phyloP scores from a whole-genome alignment of 2,888 invertebrate genomes.

The Eudemis profundana region DNA sequence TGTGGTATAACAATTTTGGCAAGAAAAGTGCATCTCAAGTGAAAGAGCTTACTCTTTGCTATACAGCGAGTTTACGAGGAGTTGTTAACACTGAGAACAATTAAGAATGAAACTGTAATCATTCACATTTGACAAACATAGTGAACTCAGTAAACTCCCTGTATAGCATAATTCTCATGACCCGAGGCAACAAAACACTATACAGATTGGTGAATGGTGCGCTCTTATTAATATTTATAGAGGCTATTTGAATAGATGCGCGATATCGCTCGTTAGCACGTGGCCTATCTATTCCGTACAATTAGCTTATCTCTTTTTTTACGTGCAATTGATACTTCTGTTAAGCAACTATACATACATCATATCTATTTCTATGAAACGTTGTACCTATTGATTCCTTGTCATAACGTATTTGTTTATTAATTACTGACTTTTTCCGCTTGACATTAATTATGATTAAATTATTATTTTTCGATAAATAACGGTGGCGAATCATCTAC shows the following conservation, averaged over 20 bases:
- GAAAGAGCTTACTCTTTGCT: no score
- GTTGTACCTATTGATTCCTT: neutral
- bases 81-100: no score
- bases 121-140: neutral
- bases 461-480: no score
- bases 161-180: conserved; percentile 65
- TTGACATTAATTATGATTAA: no score
- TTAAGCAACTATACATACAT: neutral
- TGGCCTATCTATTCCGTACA: conserved; percentile 65
- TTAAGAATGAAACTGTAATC: neutral
- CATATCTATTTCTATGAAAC: neutral
- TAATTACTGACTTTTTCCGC: no score
- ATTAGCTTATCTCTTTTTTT: conserved; percentile 70
- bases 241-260: conserved; percentile 78
- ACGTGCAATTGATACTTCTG: conserved; percentile 1
- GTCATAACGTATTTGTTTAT: neutral
- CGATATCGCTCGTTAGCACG: conserved; percentile 66
- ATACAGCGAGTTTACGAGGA: no score
- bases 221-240: conserved; percentile 80
- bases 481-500: no score
- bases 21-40: no score
- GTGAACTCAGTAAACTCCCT: conserved; percentile 56
- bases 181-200: conserved; percentile 76
- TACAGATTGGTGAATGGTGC: conserved; percentile 79
- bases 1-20: no score